phyloP scores from a whole-genome alignment of 2,888 invertebrate species.

The Synanthedon vespiformis region DNA sequence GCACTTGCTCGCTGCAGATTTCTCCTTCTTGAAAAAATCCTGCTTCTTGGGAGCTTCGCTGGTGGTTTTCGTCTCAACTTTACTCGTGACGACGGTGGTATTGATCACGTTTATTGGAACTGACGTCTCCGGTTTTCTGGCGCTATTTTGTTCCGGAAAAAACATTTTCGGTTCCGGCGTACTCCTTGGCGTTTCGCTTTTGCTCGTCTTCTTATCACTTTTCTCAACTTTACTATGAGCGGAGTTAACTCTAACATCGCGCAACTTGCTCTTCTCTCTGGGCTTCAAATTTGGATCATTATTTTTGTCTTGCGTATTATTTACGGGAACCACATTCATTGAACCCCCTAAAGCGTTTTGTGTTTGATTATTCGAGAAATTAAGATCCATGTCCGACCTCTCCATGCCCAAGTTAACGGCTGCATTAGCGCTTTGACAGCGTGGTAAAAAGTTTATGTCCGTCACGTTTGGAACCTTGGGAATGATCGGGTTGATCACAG shows the following conservation, averaged over 20 bases:
- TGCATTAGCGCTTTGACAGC: slow-evolving; percentile 61
- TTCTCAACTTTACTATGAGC: slow-evolving; percentile 62
- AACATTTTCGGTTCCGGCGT: slow-evolving; percentile 59
- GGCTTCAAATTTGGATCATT: slow-evolving; percentile 46
- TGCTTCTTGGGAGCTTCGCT: slow-evolving; percentile 59
- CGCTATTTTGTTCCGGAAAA: slow-evolving; percentile 53
- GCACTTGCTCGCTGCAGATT: slow-evolving; percentile 45
- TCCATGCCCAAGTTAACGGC: slow-evolving; percentile 52
- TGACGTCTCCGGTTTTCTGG: slow-evolving; percentile 55
- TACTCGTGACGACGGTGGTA: slow-evolving; percentile 39
- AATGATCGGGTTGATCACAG: slow-evolving; percentile 57
- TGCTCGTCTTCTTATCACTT: slow-evolving; percentile 48
- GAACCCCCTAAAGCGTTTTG: slow-evolving; percentile 43
- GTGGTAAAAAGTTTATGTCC: slow-evolving; percentile 54
- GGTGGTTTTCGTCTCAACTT: slow-evolving; percentile 42
- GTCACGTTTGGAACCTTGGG: slow-evolving; percentile 55
- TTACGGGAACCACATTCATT: slow-evolving; percentile 37
- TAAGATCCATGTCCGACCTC: slow-evolving; percentile 43
- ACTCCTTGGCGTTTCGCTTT: slow-evolving; percentile 47
- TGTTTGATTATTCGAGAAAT: slow-evolving; percentile 32
- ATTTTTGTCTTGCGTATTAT: slow-evolving; percentile 42
- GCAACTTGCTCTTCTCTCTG: slow-evolving; percentile 55
- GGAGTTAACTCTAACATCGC: slow-evolving; percentile 62
- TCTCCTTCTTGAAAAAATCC: slow-evolving; percentile 67
- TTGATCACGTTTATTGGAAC: slow-evolving; percentile 63